These are phyloP conservation scores for Abscondita cerata DNA, from an alignment of 2,888 invertebrate species.

Conservation along the genomic window DNA sequence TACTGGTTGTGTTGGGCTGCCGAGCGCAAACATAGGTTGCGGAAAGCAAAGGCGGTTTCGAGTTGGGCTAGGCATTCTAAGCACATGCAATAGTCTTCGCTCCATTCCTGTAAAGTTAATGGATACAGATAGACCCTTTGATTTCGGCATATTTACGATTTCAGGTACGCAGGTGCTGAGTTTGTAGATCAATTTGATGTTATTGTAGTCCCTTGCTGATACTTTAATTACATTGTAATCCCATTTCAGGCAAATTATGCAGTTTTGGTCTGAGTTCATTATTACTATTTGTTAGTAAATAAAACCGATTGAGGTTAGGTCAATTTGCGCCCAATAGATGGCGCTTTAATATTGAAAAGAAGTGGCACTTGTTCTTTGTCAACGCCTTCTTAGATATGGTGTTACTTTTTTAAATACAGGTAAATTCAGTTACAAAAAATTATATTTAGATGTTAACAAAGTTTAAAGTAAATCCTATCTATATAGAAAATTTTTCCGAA, in stretches of 20 bases:
- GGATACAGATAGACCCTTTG: not conserved
- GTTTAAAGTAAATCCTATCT: too few relatives aligned
- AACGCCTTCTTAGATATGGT: too few relatives aligned
- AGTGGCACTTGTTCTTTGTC: too few relatives aligned
- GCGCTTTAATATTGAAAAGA: too few relatives aligned
- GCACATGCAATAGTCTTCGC: constrained; percentile 43
- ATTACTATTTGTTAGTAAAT: not conserved
- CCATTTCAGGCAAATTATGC: constrained; percentile 36
- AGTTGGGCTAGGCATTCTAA: constrained; percentile 42
- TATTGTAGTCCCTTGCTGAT: constrained; percentile 36
- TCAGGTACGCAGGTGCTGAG: constrained; percentile 47
- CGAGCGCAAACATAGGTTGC: constrained; percentile 47
- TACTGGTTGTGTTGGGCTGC: constrained; percentile 7
- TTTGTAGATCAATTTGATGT: constrained; percentile 40
- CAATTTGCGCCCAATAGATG: too few relatives aligned
- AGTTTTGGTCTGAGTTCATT: constrained; percentile 6
- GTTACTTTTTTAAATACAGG: too few relatives aligned
- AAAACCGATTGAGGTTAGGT: not conserved
- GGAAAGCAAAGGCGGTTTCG: constrained; percentile 46
- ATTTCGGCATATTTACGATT: constrained; percentile 42
- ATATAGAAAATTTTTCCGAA: too few relatives aligned
- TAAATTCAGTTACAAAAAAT: too few relatives aligned
- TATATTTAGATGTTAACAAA: too few relatives aligned
- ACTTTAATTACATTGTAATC: constrained; percentile 34
- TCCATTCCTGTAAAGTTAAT: constrained; percentile 41